Percentiles rank a stretch among this genome's conserved stretches.
Conservation (phyloP, 2,113 vertebrate species). For the Piliocolobus tephrosceles region DNA sequence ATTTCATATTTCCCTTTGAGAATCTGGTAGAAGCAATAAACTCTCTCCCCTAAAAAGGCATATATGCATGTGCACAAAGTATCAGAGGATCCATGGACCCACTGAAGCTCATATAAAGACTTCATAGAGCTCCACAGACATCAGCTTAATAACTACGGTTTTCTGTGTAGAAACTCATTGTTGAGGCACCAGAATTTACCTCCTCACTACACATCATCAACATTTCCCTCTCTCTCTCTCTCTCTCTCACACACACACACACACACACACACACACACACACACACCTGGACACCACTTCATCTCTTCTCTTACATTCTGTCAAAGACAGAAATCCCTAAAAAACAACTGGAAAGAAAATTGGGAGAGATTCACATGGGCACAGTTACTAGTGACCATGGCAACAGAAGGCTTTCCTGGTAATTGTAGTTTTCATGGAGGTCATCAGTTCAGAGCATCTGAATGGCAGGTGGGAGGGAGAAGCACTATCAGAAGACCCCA, state of each 20-base stretch:
- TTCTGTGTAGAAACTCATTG: neutral
- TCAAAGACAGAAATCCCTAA: neutral
- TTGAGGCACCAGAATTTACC: neutral
- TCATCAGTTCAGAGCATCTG: neutral
- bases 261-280: neutral
- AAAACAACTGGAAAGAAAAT: neutral
- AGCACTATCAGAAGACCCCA: neutral
- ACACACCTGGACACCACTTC: neutral
- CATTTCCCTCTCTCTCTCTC: neutral
- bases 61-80: neutral
- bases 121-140: neutral
- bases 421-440: neutral
- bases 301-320: neutral
- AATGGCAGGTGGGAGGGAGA: neutral
- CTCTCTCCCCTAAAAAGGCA: neutral
- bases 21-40: neutral
- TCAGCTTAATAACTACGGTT: neutral
- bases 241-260: neutral
- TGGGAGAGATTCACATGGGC: neutral
- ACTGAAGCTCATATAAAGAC: neutral
- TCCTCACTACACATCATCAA: neutral
- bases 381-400: neutral
- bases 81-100: neutral
- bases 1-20: neutral
- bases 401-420: neutral